Base-by-base conservation (phyloP, 64 coral and sea anemone genomes). In the Acropora yongei region DNA sequence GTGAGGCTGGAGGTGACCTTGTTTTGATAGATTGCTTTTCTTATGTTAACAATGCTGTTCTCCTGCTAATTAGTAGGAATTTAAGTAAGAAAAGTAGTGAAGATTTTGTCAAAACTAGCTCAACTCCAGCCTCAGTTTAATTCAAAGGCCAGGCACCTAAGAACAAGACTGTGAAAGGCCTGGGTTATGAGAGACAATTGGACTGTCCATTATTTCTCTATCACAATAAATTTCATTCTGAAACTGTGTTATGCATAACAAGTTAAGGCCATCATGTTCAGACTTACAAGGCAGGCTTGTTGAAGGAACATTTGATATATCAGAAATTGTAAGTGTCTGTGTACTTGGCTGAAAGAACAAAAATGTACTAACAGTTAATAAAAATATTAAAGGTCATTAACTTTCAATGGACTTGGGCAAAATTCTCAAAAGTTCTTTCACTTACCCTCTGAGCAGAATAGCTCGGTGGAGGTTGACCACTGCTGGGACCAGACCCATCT, bases 271-370 rank as follows among this genome's bases (percentile, higher is more conserved):
- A 51, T 39, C 12, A 75, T 47, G 20, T 14, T 47, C 16, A 8
- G 53, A 71, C 91, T 87, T 72, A 93, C 82, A 72, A 66, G 86
- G 72, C 14, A 76, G 8, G 8, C 72, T 92, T 92, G 82, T 41
- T 0, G 20, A 78, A 53, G 95, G 92, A 57, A 88, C 68, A 65
- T 97, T 97, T 3, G 95, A 97, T 49, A 97, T 89, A 88, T 97
- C 95, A 84, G 95, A 97, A 71, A 97, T 97, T 82, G 95, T 97
- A 20, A 97, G 88, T n/a, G 95, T 93, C 88, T 96, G 95, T 72
- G 92, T 84, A 58, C 87, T 94, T 9, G 92, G 71, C 84, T 94
- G 84, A 20, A 65, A 73, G 68, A 93, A 90, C 13, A 55, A 50
- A 79, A 90, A 2, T 55, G 30, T 30, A 30, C 30, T 30, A 30